A percentile compares a stretch with the other conserved stretches of the same genome.
Evolutionary conservation across 2,888 invertebrate genomes (phyloP).

Genomic region (Thymelicus acteon): DNA sequence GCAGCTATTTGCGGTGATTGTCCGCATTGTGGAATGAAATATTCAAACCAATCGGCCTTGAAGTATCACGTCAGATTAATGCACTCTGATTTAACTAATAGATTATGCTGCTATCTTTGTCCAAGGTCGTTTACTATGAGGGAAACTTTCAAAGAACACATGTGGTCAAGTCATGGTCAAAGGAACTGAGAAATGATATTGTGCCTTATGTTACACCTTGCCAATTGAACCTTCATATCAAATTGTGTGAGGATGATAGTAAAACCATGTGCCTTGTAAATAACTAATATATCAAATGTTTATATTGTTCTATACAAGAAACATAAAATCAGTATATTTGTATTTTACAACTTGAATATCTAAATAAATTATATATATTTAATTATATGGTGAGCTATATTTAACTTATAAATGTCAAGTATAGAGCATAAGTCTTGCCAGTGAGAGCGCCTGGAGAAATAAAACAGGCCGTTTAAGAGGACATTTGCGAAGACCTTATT

Average conservation of each 20-base stretch:
- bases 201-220: constrained; percentile 64
- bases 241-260: constrained; percentile 23
- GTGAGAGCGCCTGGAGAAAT: too few species aligned
- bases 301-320: constrained; percentile 11
- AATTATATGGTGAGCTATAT: too few species aligned
- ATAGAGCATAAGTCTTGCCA: too few species aligned
- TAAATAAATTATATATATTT: background rate
- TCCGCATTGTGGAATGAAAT: constrained; percentile 88
- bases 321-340: background rate
- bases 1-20: constrained; percentile 86
- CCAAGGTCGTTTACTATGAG: constrained; percentile 88
- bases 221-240: constrained; percentile 17
- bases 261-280: constrained; percentile 35
- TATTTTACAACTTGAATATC: background rate
- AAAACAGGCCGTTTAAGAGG: too few species aligned
- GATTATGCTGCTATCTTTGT: constrained; percentile 88
- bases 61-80: constrained; percentile 88
- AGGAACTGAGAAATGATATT: constrained; percentile 74
- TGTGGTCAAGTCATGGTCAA: constrained; percentile 87
- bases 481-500: too few species aligned
- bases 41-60: constrained; percentile 88
- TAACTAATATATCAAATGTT: background rate
- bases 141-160: constrained; percentile 88
- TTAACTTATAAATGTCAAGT: too few species aligned
- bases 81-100: constrained; percentile 88